Evolutionary conservation across 2,888 invertebrate species (phyloP), one percentile per base, ranked within the genome.

Genomic region (Aphidius colemani): DNA sequence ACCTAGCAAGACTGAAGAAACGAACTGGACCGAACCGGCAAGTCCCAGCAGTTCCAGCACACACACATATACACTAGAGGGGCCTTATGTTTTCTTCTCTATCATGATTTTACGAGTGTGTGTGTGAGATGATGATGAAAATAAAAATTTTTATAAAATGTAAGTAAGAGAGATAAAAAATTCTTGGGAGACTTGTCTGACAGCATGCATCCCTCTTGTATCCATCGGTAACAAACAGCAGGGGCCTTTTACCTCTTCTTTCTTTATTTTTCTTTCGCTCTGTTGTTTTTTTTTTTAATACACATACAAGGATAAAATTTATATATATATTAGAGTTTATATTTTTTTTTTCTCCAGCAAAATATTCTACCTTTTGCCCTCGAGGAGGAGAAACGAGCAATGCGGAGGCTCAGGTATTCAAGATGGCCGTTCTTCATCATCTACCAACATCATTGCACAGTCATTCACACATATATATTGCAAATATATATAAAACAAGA

Each of bases 341-440:
- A 5, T 63, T 61, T 65, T 59, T 57, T 10, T 56, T 56, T 45
- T 51, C 51, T 41, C 59, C 60, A 73, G 75, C 75, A 75, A 80
- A 81, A 80, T 81, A 81, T 80, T 80, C 80, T 80, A 80, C 80
- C 82, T 82, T 81, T 82, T 81, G 81, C 82, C 82, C 82, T 81
- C 81, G 76, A 81, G 81, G 80, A 30, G 30, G 30, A 30, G 30
- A 30, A 80, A 79, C 78, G 77, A 80, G 82, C 81, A 80, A 81
- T 81, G 81, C 80, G 78, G 79, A 81, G 80, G 78, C 81, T 81
- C 81, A 83, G 83, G 83, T 83, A 84, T 84, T 81, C 83, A 84
- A 84, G 83, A 84, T 84, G 84, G 84, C 84, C 79, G 82, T 69
- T 18, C 4, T 30, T 30, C 70, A 65, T 64, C 56, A 57, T 65